phyloP scores from a whole-genome alignment of 1,140 invertebrate genomes.

The Sitobion miscanthi region DNA sequence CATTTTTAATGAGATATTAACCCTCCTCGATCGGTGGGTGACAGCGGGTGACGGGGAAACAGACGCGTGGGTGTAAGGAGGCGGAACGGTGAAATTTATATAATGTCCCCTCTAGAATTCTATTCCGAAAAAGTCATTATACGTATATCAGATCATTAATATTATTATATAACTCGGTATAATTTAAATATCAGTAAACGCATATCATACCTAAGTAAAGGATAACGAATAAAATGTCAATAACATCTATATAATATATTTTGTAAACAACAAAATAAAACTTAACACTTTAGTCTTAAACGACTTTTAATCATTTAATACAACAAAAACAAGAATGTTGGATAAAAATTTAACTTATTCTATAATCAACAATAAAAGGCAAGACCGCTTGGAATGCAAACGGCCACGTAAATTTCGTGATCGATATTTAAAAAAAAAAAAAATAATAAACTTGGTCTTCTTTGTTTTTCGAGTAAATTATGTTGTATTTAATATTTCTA shows the following conservation, averaged over 20 bases:
- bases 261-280: neutral
- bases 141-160: neutral
- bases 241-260: neutral
- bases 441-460: neutral
- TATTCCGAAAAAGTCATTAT: neutral
- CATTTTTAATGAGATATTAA: neutral
- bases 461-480: neutral
- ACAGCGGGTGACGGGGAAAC: neutral
- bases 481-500: neutral
- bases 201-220: too few species aligned
- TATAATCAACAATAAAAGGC: neutral
- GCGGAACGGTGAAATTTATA: too few species aligned
- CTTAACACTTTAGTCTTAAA: neutral
- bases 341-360: neutral
- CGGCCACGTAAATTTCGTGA: too few species aligned
- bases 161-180: neutral
- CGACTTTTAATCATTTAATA: neutral
- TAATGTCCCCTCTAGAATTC: neutral
- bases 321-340: neutral
- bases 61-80: neutral
- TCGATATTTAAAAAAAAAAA: neutral
- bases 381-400: neutral
- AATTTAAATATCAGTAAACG: neutral
- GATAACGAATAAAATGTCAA: neutral
- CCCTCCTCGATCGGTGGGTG: neutral